Conservation (phyloP, 2,113 vertebrate genomes). For the Craseonycteris thonglongyai region DNA sequence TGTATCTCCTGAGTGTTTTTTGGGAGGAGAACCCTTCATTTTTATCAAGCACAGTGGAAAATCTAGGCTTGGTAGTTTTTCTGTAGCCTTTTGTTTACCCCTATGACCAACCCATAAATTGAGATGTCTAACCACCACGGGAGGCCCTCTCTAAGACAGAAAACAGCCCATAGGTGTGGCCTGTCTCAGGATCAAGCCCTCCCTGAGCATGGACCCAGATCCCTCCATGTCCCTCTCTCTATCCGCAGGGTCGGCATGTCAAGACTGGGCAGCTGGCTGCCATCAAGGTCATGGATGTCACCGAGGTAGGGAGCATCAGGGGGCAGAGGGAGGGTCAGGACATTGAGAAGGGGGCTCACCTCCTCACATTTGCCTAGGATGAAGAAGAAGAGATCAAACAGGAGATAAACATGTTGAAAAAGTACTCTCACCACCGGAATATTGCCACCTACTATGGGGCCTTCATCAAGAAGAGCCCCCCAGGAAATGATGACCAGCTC, state of each 20-base stretch:
- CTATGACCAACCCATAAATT: neutral
- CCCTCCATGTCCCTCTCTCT: neutral
- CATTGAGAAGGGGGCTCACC: neutral
- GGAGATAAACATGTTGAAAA: conserved; percentile 97
- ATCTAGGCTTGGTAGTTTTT: neutral
- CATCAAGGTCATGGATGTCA: conserved; percentile 97
- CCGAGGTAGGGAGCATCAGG: conserved; percentile 75
- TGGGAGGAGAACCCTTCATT: neutral
- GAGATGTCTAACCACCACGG: neutral
- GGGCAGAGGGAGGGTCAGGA: neutral
- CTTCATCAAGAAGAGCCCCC: conserved; percentile 94
- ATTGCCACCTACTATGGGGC: conserved; percentile 96
- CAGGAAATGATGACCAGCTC: conserved; percentile 93
- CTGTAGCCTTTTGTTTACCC: neutral
- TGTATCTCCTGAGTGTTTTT: neutral
- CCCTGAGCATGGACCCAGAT: neutral
- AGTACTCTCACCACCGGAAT: conserved; percentile 94
- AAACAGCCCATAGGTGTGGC: neutral
- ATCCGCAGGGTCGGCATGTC: conserved; percentile 88
- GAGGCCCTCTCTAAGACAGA: neutral
- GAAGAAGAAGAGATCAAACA: conserved; percentile 96
- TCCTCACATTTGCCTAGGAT: conserved; percentile 68
- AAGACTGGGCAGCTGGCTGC: conserved; percentile 94
- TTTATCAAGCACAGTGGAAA: neutral
- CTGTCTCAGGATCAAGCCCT: neutral